A percentile compares a stretch with the other conserved stretches of the same genome.
These are phyloP conservation scores for Microcebus ravelobensis DNA, from an alignment of 2,113 vertebrate genomes.

Conservation along the genomic window DNA sequence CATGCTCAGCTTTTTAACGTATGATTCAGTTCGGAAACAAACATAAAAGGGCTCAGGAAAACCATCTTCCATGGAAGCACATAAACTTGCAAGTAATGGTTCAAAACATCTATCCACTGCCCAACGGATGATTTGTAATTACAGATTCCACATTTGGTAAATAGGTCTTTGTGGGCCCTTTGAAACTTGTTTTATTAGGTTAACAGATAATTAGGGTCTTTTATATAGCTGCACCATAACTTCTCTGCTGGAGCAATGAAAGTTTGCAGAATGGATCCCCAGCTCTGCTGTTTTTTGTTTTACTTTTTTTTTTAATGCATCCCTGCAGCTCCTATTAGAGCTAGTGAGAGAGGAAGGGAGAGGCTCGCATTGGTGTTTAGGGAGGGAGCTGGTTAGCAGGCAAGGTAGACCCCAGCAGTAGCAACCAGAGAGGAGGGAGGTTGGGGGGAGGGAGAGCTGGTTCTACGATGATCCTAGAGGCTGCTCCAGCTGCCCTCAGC, in stretches of 20 bases:
- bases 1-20: background rate
- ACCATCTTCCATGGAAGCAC: background rate
- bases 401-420: background rate
- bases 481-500: background rate
- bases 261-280: background rate
- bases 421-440: background rate
- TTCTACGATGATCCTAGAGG: background rate
- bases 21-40: conserved; percentile 53
- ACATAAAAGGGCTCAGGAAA: conserved; percentile 40
- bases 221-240: conserved; percentile 34
- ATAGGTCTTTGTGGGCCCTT: conserved; percentile 62
- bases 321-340: background rate
- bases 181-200: conserved; percentile 67
- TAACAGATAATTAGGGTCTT: conserved; percentile 66
- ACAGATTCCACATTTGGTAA: conserved; percentile 63
- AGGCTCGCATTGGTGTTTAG: background rate
- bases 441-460: background rate
- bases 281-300: background rate
- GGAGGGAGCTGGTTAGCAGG: background rate
- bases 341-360: background rate
- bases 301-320: background rate
- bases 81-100: conserved; percentile 42
- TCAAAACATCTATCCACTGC: conserved; percentile 59
- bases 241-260: conserved; percentile 46
- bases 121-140: conserved; percentile 59